Evolutionary conservation across 2,888 invertebrate species (phyloP).

Genomic region (Zeuzera pyrina): DNA sequence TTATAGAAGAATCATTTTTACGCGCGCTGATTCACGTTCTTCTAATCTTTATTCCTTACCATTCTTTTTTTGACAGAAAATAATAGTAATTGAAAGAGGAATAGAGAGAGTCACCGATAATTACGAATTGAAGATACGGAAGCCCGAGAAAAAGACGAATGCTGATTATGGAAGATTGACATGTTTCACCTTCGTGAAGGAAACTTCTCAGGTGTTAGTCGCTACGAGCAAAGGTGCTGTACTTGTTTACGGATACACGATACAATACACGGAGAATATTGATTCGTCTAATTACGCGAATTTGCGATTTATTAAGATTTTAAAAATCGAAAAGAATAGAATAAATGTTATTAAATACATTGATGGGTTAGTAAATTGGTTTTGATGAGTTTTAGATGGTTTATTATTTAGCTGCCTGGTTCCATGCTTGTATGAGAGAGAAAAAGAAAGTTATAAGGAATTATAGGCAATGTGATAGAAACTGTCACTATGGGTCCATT

Average conservation of each 20-base stretch:
- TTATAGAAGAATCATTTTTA: too few species aligned
- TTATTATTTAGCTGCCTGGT: not conserved
- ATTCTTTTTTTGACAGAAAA: conserved; percentile 50
- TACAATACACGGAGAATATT: conserved; percentile 40
- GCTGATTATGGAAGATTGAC: conserved; percentile 55
- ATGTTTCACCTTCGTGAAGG: conserved; percentile 63
- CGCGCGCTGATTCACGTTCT: too few species aligned
- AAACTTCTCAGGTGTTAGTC: conserved; percentile 63
- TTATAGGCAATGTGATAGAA: too few species aligned
- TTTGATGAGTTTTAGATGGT: not conserved
- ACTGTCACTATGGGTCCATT: too few species aligned
- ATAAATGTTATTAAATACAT: conserved; percentile 63
- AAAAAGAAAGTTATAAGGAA: too few species aligned
- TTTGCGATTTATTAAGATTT: conserved; percentile 56
- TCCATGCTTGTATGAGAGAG: too few species aligned
- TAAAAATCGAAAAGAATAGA: conserved; percentile 49
- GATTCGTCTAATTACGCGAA: conserved; percentile 38
- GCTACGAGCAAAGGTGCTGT: conserved; percentile 61
- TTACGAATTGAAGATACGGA: conserved; percentile 41
- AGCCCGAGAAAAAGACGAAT: conserved; percentile 24
- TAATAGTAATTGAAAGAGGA: conserved; percentile 43
- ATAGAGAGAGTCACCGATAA: conserved; percentile 39
- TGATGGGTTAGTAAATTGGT: conserved; percentile 61
- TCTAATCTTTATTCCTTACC: too few species aligned
- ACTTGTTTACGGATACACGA: conserved; percentile 62